These are phyloP conservation scores for Drosophila aldrichi DNA, from an alignment of 2,888 invertebrate genomes.

Conservation along the genomic window DNA sequence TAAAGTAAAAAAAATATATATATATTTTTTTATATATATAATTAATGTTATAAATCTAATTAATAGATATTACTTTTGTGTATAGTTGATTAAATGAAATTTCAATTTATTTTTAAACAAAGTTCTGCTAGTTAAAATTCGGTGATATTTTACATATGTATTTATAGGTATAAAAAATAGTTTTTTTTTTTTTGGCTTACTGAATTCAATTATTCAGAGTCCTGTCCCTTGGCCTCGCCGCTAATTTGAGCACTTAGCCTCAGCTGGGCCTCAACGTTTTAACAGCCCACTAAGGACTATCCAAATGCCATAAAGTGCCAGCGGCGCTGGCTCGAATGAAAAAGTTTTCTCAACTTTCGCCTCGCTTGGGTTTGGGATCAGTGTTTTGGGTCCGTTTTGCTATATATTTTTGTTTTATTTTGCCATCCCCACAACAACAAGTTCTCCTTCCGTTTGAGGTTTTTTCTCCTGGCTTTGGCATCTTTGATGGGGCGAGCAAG, in stretches of 20 bases:
- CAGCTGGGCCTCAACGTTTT: conserved; percentile 53
- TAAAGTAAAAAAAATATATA: too few relatives aligned
- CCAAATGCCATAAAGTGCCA: conserved; percentile 70
- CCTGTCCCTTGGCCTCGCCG: conserved; percentile 36
- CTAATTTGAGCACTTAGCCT: conserved; percentile 70
- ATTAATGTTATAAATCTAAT: too few relatives aligned
- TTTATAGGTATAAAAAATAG: not conserved
- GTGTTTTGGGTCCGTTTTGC: conserved; percentile 48
- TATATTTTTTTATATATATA: too few relatives aligned
- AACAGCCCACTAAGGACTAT: conserved; percentile 40
- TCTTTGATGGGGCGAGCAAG: conserved; percentile 65
- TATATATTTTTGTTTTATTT: conserved; percentile 28
- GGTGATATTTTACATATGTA: too few relatives aligned
- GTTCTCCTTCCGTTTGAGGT: conserved; percentile 20
- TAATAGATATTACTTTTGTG: too few relatives aligned
- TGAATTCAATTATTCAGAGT: conserved; percentile 48
- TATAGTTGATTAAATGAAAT: too few relatives aligned
- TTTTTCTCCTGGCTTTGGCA: conserved; percentile 43
- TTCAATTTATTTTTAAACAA: too few relatives aligned
- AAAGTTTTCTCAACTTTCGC: conserved; percentile 59
- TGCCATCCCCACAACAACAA: conserved; percentile 3
- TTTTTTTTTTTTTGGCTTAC: conserved; percentile 14
- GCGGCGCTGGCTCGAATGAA: conserved; percentile 40
- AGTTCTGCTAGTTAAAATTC: too few relatives aligned
- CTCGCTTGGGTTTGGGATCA: conserved; percentile 34